Evolutionary conservation across 2,888 invertebrate species (phyloP), one percentile per base, ranked within the genome.

Genomic region (Branchinecta sandiegonensis): DNA sequence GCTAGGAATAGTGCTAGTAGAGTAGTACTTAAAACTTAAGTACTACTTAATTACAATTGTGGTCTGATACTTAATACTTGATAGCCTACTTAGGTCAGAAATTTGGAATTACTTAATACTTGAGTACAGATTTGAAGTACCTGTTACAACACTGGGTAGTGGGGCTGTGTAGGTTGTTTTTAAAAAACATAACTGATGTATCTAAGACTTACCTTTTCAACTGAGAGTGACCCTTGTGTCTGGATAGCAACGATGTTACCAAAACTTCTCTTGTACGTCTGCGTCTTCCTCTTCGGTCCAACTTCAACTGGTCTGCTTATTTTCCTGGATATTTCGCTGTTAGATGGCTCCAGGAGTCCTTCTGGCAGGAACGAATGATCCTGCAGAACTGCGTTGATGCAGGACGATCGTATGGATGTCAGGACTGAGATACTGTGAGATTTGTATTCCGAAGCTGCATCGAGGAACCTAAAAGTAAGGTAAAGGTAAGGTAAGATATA

Each of bases 151-250:
- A 37, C 37, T 37, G 37, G 37, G 6, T 5, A 37, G 37, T 37
- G 37, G 37, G 37, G 37, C 37, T 37, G 37, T 2, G 37, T 37
- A 5, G 37, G 6, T 37, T 14, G 11, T 11, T 67, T 47, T 56
- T n/a, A 69, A 69, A n/a, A 63, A 37, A 46, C 11, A 68, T 7
- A n/a, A 47, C 13, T 9, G 8, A 63, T 63, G n/a, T 65, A 14
- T 13, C 56, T 10, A 48, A 37, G 68, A 71, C 74, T 72, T 75
- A 88, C 87, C 81, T 90, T 91, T 8, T 92, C 90, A 69, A 93
- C 80, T 67, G 88, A 85, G 71, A 93, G 83, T 17, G 89, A 86
- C 1, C 90, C 90, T 78, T 92, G 91, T 5, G 90, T 80, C 76
- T 90, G 90, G 0, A 87, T 88, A 68, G 63, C 63, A 8, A 56